Conservation (phyloP, 1,140 invertebrate species). For the Hermetia illucens region DNA sequence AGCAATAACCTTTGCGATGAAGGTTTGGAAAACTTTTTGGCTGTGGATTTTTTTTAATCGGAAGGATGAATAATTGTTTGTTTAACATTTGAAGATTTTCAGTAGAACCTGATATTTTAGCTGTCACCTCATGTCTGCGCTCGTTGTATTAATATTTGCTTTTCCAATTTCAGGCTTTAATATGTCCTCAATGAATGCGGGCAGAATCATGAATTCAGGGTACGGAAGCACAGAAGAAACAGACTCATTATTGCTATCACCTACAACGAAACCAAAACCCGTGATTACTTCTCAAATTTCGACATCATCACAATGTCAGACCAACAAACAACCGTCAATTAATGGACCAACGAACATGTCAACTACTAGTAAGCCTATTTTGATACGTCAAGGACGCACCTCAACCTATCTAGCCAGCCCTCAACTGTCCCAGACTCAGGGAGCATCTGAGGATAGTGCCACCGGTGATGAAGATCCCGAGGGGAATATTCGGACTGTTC, state of each 20-base stretch:
- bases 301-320: slow-evolving; percentile 30
- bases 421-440: slow-evolving; percentile 52
- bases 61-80: too few species aligned
- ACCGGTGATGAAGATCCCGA: slow-evolving; percentile 35
- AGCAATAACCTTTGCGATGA: too few species aligned
- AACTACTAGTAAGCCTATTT: slow-evolving; percentile 48
- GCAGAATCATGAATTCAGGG: slow-evolving; percentile 42
- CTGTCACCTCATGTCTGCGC: too few species aligned
- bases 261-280: slow-evolving; percentile 16
- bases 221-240: slow-evolving; percentile 65
- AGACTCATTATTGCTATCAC: slow-evolving; percentile 50
- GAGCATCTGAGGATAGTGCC: slow-evolving; percentile 60
- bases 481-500: slow-evolving; percentile 64
- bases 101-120: too few species aligned
- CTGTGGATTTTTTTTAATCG: too few species aligned
- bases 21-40: too few species aligned
- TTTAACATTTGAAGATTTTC: too few species aligned
- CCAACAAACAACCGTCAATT: slow-evolving; percentile 37
- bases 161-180: too few species aligned
- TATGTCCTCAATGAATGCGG: too few species aligned
- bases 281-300: slow-evolving; percentile 12
- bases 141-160: too few species aligned
- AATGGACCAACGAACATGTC: slow-evolving; percentile 12
- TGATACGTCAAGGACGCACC: slow-evolving; percentile 71
- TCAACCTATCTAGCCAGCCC: slow-evolving; percentile 56